phyloP scores from a whole-genome alignment of 2,113 vertebrate genomes.

The Pristiophorus japonicus region DNA sequence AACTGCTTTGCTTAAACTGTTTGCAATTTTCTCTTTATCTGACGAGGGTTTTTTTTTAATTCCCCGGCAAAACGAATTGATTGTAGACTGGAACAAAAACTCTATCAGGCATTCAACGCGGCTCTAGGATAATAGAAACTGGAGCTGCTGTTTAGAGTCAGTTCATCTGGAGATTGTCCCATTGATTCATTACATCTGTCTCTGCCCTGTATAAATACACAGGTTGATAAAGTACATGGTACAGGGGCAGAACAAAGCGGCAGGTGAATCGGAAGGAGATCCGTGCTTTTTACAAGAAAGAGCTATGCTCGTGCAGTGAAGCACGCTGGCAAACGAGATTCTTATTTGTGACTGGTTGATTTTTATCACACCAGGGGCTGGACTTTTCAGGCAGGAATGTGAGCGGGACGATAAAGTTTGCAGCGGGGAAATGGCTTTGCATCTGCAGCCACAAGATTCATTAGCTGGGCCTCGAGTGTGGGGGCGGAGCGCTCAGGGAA shows the following conservation, averaged over 20 bases:
- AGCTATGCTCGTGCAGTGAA: not conserved
- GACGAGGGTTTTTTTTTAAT: not conserved
- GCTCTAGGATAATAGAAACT: not conserved
- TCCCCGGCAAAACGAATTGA: not conserved
- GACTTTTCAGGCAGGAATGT: too few relatives aligned
- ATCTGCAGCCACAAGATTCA: too few relatives aligned
- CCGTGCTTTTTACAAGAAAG: not conserved
- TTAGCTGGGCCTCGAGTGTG: too few relatives aligned
- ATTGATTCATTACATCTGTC: not conserved
- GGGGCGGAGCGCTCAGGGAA: too few relatives aligned
- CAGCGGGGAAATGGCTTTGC: too few relatives aligned
- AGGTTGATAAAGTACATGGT: not conserved
- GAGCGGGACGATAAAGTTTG: too few relatives aligned
- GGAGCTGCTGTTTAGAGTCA: not conserved
- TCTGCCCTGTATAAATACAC: not conserved
- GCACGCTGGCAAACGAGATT: not conserved
- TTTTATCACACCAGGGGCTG: not conserved
- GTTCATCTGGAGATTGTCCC: not conserved
- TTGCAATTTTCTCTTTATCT: not conserved
- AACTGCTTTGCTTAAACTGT: not conserved
- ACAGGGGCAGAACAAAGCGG: not conserved
- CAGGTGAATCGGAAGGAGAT: not conserved
- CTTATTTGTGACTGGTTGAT: not conserved
- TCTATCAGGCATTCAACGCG: not conserved
- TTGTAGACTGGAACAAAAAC: not conserved